Percentiles rank a stretch among this genome's conserved stretches.
These are phyloP conservation scores for Xerus rutilus DNA, from an alignment of 2,797 vertebrate genomes.

Conservation along the genomic window DNA sequence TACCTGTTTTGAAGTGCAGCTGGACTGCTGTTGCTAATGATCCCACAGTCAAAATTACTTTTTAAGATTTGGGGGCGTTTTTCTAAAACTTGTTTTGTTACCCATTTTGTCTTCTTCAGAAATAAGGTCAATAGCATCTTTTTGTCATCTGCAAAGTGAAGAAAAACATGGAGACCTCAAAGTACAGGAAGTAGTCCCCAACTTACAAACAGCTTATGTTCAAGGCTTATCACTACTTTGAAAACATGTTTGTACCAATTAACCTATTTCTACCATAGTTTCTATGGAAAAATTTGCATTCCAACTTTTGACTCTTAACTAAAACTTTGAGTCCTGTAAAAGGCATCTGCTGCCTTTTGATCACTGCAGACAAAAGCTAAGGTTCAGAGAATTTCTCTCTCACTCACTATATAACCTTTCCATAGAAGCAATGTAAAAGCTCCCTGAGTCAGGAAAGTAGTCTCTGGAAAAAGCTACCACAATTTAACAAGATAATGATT, in stretches of 20 bases:
- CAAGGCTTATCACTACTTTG: slow-evolving; percentile 61
- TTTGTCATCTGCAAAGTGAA: slow-evolving; percentile 70
- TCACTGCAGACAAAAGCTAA: slow-evolving; percentile 9
- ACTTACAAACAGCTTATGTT: slow-evolving; percentile 52
- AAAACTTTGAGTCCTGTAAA: slow-evolving; percentile 48
- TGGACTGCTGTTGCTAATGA: slow-evolving; percentile 56
- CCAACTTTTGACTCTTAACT: slow-evolving; percentile 54
- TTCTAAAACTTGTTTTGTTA: slow-evolving; percentile 66
- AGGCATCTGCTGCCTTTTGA: slow-evolving; percentile 3
- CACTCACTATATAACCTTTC: not conserved
- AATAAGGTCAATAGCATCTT: slow-evolving; percentile 63
- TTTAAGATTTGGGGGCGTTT: slow-evolving; percentile 19
- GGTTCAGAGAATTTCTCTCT: slow-evolving; percentile 17
- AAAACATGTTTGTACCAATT: slow-evolving; percentile 57
- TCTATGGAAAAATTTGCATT: slow-evolving; percentile 38
- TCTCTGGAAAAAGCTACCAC: not conserved
- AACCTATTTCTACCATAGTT: slow-evolving; percentile 45
- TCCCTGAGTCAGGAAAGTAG: too few relatives aligned
- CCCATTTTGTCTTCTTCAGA: slow-evolving; percentile 69
- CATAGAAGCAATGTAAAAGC: too few relatives aligned
- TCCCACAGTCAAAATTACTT: not conserved
- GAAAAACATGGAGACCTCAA: slow-evolving; percentile 69
- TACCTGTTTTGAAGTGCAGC: slow-evolving; percentile 25
- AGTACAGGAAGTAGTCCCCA: slow-evolving; percentile 62
- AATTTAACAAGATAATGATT: slow-evolving; percentile 1